phyloP scores from a whole-genome alignment of 2,797 vertebrate species.

The Sibirionetta formosa region DNA sequence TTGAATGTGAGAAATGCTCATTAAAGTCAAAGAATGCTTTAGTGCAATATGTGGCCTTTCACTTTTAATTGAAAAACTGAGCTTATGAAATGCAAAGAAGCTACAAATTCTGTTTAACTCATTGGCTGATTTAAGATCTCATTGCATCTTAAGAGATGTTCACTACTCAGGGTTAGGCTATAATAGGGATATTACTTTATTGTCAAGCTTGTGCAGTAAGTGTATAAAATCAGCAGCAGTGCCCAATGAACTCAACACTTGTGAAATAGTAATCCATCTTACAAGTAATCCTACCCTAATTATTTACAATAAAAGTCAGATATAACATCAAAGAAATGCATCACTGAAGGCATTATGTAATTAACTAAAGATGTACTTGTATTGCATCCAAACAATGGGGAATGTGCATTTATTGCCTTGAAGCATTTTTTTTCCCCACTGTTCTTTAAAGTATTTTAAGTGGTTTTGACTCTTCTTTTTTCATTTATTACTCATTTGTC shows the following conservation, averaged over 20 bases:
- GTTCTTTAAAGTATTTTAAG: neutral
- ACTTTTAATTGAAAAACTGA: neutral
- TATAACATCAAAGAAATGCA: neutral
- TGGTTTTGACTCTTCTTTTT: neutral
- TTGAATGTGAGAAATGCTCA: neutral
- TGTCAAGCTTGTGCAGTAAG: neutral
- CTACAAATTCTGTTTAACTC: conserved; percentile 5
- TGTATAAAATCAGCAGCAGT: neutral
- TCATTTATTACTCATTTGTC: neutral
- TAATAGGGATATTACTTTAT: neutral
- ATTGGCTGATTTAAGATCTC: neutral
- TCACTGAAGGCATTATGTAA: neutral
- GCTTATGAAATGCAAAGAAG: neutral
- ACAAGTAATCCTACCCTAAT: neutral
- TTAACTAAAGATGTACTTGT: neutral
- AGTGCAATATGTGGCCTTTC: neutral
- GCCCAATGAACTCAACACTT: neutral
- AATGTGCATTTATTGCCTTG: neutral
- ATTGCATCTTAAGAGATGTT: neutral
- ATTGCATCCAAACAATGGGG: neutral
- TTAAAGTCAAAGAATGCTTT: neutral
- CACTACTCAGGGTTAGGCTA: neutral
- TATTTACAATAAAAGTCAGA: conserved; percentile 17
- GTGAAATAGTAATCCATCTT: neutral
- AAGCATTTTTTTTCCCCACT: neutral